Conservation (phyloP, 2,797 vertebrate genomes). For the Enteromius afrohamiltoni region DNA sequence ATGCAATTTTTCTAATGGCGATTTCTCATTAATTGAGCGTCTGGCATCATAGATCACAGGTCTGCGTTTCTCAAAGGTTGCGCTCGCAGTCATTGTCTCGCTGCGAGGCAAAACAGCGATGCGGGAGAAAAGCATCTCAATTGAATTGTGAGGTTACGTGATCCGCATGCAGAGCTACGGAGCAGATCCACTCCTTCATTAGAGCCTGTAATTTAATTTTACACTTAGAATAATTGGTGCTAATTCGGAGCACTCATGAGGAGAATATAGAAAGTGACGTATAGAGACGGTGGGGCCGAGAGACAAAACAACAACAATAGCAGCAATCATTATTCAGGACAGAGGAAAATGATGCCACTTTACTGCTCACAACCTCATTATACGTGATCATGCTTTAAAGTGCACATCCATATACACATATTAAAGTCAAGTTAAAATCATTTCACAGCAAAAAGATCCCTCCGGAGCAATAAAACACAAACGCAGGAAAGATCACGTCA, state of each 20-base stretch:
- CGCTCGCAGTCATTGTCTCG: slow-evolving; percentile 51
- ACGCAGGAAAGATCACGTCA: not conserved
- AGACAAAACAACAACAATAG: not conserved
- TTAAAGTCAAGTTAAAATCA: not conserved
- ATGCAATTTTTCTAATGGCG: slow-evolving; percentile 80
- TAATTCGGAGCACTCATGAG: slow-evolving; percentile 48
- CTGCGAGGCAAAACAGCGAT: slow-evolving; percentile 31
- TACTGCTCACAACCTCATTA: not conserved
- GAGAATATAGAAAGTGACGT: slow-evolving; percentile 44
- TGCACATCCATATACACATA: not conserved
- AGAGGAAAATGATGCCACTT: not conserved
- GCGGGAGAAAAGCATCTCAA: slow-evolving; percentile 34
- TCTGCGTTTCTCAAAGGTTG: slow-evolving; percentile 65
- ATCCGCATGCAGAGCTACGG: slow-evolving; percentile 44
- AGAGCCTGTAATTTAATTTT: slow-evolving; percentile 53
- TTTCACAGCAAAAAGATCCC: not conserved
- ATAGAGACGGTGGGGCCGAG: not conserved
- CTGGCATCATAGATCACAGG: slow-evolving; percentile 67
- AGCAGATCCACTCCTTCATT: slow-evolving; percentile 38
- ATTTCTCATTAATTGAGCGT: slow-evolving; percentile 73
- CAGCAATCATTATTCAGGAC: not conserved
- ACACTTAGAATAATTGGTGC: slow-evolving; percentile 56
- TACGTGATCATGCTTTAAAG: too few species aligned
- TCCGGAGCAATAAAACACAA: not conserved
- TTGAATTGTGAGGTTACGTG: slow-evolving; percentile 38